Conservation (phyloP, 2,888 invertebrate genomes). For the Blastobasis lacticolella region DNA sequence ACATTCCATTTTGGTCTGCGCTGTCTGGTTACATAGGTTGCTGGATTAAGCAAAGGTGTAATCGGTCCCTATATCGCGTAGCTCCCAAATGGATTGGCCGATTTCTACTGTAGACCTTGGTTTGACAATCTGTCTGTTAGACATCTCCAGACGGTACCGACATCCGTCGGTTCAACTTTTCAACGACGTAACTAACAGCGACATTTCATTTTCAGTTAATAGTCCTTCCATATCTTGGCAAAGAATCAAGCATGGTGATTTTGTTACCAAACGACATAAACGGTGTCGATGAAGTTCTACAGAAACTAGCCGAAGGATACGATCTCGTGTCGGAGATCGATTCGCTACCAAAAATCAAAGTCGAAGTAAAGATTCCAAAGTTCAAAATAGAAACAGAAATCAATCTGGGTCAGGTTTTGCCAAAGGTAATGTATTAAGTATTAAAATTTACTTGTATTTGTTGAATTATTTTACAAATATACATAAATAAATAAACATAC, state of each 20-base stretch:
- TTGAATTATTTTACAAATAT: too few species aligned
- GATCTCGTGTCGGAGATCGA: constrained; percentile 69
- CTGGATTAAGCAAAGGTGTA: too few species aligned
- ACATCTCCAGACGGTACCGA: too few species aligned
- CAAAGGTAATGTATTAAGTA: constrained; percentile 70
- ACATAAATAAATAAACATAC: too few species aligned
- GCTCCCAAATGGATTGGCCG: too few species aligned
- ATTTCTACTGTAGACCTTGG: too few species aligned
- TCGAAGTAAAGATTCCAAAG: constrained; percentile 82
- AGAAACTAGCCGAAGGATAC: constrained; percentile 67
- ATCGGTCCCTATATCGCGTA: too few species aligned
- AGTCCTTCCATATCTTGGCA: constrained; percentile 81
- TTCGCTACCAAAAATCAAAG: constrained; percentile 63
- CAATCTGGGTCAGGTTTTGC: constrained; percentile 73
- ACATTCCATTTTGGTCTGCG: too few species aligned
- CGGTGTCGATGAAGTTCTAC: constrained; percentile 77
- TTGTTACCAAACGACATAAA: constrained; percentile 80
- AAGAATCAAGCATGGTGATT: constrained; percentile 82
- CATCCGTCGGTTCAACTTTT: background rate
- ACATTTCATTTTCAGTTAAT: constrained; percentile 68
- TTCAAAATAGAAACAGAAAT: constrained; percentile 85
- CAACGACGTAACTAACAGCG: background rate
- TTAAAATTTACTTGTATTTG: too few species aligned
- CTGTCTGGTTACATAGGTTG: too few species aligned
- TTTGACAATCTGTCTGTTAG: too few species aligned